phyloP scores from a whole-genome alignment of 2,888 invertebrate species.

The Mayetiola destructor region DNA sequence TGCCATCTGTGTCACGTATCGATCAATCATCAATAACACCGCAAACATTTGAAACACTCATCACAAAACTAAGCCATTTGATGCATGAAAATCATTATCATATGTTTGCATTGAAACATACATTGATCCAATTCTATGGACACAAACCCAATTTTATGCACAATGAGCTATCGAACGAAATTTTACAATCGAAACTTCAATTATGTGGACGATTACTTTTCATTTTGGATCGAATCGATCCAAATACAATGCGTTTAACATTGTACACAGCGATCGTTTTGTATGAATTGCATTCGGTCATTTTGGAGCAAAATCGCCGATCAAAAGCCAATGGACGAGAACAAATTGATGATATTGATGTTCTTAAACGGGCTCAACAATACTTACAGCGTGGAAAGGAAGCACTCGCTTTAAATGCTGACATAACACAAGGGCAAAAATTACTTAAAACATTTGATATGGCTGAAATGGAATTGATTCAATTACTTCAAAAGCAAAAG shows the following conservation, averaged over 20 bases:
- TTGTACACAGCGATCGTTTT: conserved; percentile 65
- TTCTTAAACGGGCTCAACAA: conserved; percentile 22
- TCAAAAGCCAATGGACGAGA: background rate
- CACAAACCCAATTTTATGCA: conserved; percentile 46
- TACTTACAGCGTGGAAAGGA: conserved; percentile 26
- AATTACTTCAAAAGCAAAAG: background rate
- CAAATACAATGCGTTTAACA: conserved; percentile 55
- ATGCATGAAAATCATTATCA: conserved; percentile 77
- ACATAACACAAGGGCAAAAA: conserved; percentile 10
- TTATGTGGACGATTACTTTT: conserved; percentile 51
- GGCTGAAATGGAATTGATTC: background rate
- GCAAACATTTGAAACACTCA: conserved; percentile 45
- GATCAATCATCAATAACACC: conserved; percentile 33
- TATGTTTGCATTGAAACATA: conserved; percentile 65
- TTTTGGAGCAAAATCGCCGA: conserved; percentile 35
- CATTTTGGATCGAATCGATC: conserved; percentile 51
- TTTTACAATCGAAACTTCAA: conserved; percentile 47
- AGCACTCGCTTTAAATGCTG: conserved; percentile 24
- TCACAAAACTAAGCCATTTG: conserved; percentile 55
- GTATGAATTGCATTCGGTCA: conserved; percentile 51
- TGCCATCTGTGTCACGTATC: conserved; percentile 22
- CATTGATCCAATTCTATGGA: conserved; percentile 65
- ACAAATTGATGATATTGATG: background rate
- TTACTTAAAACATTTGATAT: conserved; percentile 7
- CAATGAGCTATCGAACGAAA: conserved; percentile 41